Evolutionary conservation across 2,113 vertebrate species (phyloP), one percentile per base, ranked within the genome.

Genomic region (Equus przewalskii): DNA sequence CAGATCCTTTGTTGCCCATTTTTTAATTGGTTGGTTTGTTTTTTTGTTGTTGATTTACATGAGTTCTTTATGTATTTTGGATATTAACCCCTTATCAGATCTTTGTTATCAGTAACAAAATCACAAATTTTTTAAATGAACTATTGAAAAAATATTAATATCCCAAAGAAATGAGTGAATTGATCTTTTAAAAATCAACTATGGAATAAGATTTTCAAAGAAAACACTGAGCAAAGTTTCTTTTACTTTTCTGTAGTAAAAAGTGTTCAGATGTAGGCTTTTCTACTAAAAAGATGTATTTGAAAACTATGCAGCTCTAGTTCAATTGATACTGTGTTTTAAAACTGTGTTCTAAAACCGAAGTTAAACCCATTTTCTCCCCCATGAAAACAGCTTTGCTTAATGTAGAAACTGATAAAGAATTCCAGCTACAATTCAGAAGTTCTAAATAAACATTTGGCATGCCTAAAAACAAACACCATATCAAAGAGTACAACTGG

Each of bases 241-340:
- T 73, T 82, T 81, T 69, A 86, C 22, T 82, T 79, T 76, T 56
- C 51, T 88, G 3, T 30, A 87, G 70, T 95, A 10, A 81, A 64
- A 78, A 56, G 60, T 87, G 33, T 76, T 95, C 76, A 83, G 56
- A 46, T 62, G 58, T 8, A 90, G 51, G 73, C 26, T 76, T 94
- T 94, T 36, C 65, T 73, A 81, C 21, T 62, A 78, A 90, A 64
- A 22, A 33, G 12, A 46, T 41, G 12, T 9, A 58, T 72, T 5
- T 89, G 88, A 91, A 88, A 97, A 88, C 28, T 14, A 89, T 16
- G 51, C 14, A 79, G 46, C 33, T 79, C 36, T 94, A 96, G 56
- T 65, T 91, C 33, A 79, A 72, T 15, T 70, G 12, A 91, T 62
- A 46, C 0, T 62, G 15, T n/a, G 14, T 72, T 89, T 79, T 56